Conservation (phyloP, 2,888 invertebrate genomes). For the Ecliptopera silaceata region DNA sequence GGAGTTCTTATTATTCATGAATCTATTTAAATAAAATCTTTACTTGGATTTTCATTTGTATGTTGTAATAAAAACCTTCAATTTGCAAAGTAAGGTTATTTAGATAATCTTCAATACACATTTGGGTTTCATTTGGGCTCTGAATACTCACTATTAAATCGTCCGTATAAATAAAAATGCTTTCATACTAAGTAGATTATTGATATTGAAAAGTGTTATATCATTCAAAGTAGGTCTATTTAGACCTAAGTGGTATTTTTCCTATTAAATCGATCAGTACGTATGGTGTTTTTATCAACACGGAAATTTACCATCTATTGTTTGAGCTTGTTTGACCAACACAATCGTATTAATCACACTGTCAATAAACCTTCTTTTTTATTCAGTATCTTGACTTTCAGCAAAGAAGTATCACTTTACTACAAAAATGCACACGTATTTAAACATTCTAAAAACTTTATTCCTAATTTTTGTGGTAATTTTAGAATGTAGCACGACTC, state of each 20-base stretch:
- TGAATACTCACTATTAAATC: background rate
- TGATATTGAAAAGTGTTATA: too few relatives aligned
- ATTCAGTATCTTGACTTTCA: background rate
- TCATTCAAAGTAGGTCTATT: too few relatives aligned
- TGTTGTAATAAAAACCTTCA: too few relatives aligned
- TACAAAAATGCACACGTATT: background rate
- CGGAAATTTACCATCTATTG: background rate
- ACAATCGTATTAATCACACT: conserved; percentile 4
- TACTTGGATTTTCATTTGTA: too few relatives aligned
- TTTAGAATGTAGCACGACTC: conserved; percentile 40
- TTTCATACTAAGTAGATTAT: too few relatives aligned
- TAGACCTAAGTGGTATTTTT: too few relatives aligned
- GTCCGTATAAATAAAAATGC: too few relatives aligned
- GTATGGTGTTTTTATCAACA: background rate
- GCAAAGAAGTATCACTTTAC: background rate
- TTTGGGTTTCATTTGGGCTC: background rate
- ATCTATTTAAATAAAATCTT: too few relatives aligned
- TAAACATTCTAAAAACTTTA: background rate
- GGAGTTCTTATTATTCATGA: too few relatives aligned
- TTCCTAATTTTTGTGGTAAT: conserved; percentile 1
- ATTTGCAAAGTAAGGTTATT: background rate
- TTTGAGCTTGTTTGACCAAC: conserved; percentile 4
- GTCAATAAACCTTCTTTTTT: background rate
- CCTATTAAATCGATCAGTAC: background rate
- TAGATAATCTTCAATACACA: background rate